Evolutionary conservation across 92 coral and sea anemone genomes (phyloP).

Genomic region (Pocillopora meandrina): DNA sequence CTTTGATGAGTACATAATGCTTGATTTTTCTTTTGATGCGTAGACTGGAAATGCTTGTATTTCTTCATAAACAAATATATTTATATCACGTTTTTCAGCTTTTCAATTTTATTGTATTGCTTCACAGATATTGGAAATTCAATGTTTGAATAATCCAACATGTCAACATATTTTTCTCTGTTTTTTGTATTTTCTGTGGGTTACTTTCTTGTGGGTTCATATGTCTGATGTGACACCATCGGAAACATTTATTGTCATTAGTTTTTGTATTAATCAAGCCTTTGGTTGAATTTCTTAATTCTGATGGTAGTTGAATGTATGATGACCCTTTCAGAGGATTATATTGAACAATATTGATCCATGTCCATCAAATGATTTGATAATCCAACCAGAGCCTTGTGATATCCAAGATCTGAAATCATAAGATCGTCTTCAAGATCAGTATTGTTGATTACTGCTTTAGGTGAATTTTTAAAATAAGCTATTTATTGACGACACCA

Average conservation of each 20-base stretch:
- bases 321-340: slow-evolving; percentile 15
- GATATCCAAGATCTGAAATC: slow-evolving; percentile 1
- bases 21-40: slow-evolving; percentile 36
- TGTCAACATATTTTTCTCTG: background rate
- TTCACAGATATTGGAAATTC: slow-evolving; percentile 23
- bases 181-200: slow-evolving; percentile 20
- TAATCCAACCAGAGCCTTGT: slow-evolving; percentile 28
- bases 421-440: background rate
- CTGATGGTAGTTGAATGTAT: slow-evolving; percentile 21
- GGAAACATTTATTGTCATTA: slow-evolving; percentile 29
- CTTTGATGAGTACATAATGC: slow-evolving; percentile 37
- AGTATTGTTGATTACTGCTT: background rate
- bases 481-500: background rate
- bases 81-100: slow-evolving; percentile 33
- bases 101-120: slow-evolving; percentile 22
- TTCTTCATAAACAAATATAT: slow-evolving; percentile 56
- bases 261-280: slow-evolving; percentile 39
- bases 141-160: too few relatives aligned
- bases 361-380: background rate
- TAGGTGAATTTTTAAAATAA: background rate
- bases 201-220: slow-evolving; percentile 24
- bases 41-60: slow-evolving; percentile 36
- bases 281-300: slow-evolving; percentile 10
- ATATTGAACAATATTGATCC: background rate
- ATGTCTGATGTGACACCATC: slow-evolving; percentile 45